A percentile compares a stretch with the other conserved stretches of the same genome.
These are phyloP conservation scores for Nemotelus pantherinus DNA, from an alignment of 2,888 invertebrate species.

Conservation along the genomic window DNA sequence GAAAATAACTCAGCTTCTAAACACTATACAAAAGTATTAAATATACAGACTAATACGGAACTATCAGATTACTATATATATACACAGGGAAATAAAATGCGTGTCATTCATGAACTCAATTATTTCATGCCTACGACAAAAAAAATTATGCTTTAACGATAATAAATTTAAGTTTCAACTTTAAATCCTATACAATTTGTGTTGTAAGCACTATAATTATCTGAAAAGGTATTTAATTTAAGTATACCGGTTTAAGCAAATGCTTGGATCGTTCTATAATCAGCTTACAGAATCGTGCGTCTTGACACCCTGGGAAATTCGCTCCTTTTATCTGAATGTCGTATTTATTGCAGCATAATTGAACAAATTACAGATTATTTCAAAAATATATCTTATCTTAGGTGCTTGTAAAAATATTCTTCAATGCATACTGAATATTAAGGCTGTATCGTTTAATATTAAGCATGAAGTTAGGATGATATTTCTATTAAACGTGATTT, in stretches of 20 bases:
- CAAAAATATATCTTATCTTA: constrained; percentile 10
- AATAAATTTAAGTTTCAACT: constrained; percentile 23
- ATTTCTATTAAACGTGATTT: too few relatives aligned
- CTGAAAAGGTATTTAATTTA: constrained; percentile 8
- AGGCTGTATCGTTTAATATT: too few relatives aligned
- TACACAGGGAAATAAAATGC: constrained; percentile 16
- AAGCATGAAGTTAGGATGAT: too few relatives aligned
- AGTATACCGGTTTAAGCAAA: constrained; percentile 92
- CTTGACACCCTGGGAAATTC: constrained; percentile 95
- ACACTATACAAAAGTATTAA: constrained; percentile 18
- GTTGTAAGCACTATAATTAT: constrained; percentile 2
- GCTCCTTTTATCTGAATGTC: constrained; percentile 87
- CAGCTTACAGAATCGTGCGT: constrained; percentile 94
- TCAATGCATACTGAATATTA: not conserved
- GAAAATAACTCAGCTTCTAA: constrained; percentile 1
- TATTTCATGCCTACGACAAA: constrained; percentile 32
- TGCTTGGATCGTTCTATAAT: constrained; percentile 96
- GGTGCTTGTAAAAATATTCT: not conserved
- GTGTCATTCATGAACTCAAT: constrained; percentile 10
- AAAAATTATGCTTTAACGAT: constrained; percentile 6
- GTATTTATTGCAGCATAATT: constrained; percentile 40
- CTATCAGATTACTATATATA: constrained; percentile 6
- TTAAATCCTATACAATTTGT: constrained; percentile 13
- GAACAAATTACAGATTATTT: constrained; percentile 42
- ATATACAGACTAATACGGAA: constrained; percentile 9